Evolutionary conservation across 2,888 invertebrate genomes (phyloP).

Genomic region (Ommatoiulus sabulosus): DNA sequence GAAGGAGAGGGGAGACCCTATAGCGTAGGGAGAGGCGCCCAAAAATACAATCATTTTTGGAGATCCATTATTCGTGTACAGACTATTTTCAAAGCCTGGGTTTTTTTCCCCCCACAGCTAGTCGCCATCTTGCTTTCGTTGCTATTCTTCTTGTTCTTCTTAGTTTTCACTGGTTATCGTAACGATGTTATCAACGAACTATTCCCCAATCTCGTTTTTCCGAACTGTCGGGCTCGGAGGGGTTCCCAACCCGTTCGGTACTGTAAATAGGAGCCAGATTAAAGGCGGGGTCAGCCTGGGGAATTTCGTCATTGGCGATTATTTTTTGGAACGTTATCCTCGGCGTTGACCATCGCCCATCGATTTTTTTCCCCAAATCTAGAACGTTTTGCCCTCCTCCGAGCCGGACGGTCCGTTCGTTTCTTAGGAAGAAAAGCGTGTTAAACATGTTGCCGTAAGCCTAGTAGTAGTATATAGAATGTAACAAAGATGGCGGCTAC

Average conservation of each 20-base stretch:
- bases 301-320: neutral
- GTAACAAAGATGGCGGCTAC: conserved; percentile 44
- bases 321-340: conserved; percentile 19
- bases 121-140: conserved; percentile 46
- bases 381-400: neutral
- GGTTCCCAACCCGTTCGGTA: neutral
- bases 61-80: conserved; percentile 48
- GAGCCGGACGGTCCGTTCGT: neutral
- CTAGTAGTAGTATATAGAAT: conserved; percentile 35
- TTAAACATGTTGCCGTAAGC: neutral
- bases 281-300: neutral
- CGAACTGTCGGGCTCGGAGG: neutral
- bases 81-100: conserved; percentile 26
- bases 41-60: conserved; percentile 48
- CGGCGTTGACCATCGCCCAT: neutral
- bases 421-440: neutral
- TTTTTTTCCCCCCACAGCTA: neutral
- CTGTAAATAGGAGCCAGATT: neutral
- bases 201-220: neutral
- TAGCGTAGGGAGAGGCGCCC: conserved; percentile 44
- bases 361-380: neutral
- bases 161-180: conserved; percentile 17
- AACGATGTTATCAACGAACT: neutral
- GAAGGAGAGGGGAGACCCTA: conserved; percentile 38
- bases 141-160: neutral